These are phyloP conservation scores for Ornithorhynchus anatinus DNA, from an alignment of 2,113 vertebrate genomes.

Conservation along the genomic window DNA sequence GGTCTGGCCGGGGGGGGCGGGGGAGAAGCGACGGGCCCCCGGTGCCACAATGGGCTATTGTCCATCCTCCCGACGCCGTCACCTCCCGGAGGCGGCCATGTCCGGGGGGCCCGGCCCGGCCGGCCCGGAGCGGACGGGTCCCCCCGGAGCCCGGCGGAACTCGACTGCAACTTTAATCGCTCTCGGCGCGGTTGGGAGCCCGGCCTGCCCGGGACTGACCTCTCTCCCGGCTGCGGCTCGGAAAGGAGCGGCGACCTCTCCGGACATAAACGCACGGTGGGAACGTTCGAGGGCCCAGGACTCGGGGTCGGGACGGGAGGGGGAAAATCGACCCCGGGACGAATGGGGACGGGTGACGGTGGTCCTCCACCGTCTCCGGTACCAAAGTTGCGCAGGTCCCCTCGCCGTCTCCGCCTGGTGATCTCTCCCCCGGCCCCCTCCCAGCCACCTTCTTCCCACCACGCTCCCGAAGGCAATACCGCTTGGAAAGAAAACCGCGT, in stretches of 20 bases:
- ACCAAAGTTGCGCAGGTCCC: no score
- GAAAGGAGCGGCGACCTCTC: constrained; percentile 59
- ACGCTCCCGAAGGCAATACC: no score
- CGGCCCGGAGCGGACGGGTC: no score
- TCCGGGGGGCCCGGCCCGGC: constrained; percentile 92
- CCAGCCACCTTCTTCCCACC: no score
- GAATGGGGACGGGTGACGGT: no score
- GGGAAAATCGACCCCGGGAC: no score
- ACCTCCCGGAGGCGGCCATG: constrained; percentile 76
- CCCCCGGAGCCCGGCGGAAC: constrained; percentile 61
- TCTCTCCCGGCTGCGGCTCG: constrained; percentile 55
- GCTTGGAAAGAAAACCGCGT: no score
- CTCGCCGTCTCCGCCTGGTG: no score
- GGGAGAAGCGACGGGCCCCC: constrained; percentile 81
- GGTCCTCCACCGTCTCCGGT: no score
- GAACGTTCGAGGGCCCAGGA: constrained; percentile 45
- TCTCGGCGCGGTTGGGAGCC: constrained; percentile 59
- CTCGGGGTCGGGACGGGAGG: no score
- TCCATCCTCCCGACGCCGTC: constrained; percentile 74
- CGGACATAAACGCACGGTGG: constrained; percentile 60
- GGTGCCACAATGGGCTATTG: constrained; percentile 89
- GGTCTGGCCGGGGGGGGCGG: constrained; percentile 77
- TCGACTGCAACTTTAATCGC: constrained; percentile 72
- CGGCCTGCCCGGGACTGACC: constrained; percentile 61
- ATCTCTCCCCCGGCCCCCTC: no score